Conservation (phyloP, 2,797 vertebrate species). For the Pseudomugil gertrudae region DNA sequence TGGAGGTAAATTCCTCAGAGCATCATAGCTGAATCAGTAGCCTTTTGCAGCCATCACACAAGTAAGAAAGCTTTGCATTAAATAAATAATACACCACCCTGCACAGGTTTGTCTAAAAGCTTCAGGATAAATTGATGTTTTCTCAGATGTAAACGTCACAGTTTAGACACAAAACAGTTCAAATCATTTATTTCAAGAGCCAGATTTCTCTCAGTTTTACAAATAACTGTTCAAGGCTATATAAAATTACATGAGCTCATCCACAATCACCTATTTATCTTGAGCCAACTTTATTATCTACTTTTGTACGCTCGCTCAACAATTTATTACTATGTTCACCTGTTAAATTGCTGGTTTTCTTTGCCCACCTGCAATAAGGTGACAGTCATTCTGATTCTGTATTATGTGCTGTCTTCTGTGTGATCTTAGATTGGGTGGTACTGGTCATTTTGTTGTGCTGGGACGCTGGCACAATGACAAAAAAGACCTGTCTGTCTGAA, state of each 20-base stretch:
- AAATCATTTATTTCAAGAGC: not conserved
- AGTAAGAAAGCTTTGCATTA: not conserved
- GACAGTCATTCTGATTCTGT: no score
- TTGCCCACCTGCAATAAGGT: no score
- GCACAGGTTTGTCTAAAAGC: not conserved
- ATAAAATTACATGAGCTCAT: not conserved
- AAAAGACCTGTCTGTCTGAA: no score
- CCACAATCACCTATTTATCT: conserved; percentile 4
- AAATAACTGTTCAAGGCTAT: not conserved
- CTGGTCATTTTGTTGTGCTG: no score
- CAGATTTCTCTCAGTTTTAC: not conserved
- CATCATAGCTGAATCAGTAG: not conserved
- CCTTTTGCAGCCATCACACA: not conserved
- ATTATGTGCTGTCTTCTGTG: no score
- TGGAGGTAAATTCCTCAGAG: conserved; percentile 14
- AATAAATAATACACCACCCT: not conserved
- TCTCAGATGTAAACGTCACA: not conserved
- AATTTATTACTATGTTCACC: not conserved
- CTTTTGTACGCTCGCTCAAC: not conserved
- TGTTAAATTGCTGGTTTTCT: not conserved
- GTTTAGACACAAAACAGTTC: not conserved
- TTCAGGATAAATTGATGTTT: not conserved
- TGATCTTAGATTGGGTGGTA: no score
- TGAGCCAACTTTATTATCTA: conserved; percentile 12
- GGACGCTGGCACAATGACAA: no score